Base-by-base conservation (phyloP, 2,113 vertebrate genomes). In the Chloebia gouldiae region DNA sequence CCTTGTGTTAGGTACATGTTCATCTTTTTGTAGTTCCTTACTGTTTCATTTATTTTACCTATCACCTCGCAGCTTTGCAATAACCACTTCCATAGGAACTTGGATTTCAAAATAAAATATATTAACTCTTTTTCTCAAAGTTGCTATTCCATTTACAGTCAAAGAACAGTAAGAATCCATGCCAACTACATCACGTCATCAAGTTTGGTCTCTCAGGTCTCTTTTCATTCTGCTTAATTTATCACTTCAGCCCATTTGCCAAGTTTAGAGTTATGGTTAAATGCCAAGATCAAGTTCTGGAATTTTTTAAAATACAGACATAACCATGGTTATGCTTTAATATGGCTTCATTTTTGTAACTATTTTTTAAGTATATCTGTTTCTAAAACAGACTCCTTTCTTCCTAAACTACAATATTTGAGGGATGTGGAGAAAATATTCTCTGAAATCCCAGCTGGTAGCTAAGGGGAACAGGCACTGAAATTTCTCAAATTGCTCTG, bases 201-300 rank as follows among this genome's bases (percentile, higher is more conserved):
- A 77, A 82, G 53, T 23, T 37, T 80, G 57, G 81, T 94, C 79
- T 94, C 95, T 90, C 37, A 72, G 93, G 75, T 94, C 81, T 90
- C 79, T 92, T 85, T 94, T 86, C 35, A 82, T 94, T 96, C 81
- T 88, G 59, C 81, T 90, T 93, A 88, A 89, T 95, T 94, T 96
- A 90, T 92, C 71, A 77, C 70, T 96, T 93, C 88, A 82, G 25
- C 37, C 53, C 21, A 45, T 90, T 94, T 95, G 49, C 71, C 85
- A 92, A 61, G 30, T 85, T 92, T 88, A 59, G 37, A 86, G 61
- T 5, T 83, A 61, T 61, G 59, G 42, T 90, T 93, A 92, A 93
- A 88, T 85, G 75, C 37, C 63, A 93, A 80, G 53, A 59, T 73
- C 90, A 88, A 88, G 63, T 45, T 85, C 90, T 69, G 54, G 42